Evolutionary conservation across 1,140 invertebrate species (phyloP).

Genomic region (Drosophila kanapiae): DNA sequence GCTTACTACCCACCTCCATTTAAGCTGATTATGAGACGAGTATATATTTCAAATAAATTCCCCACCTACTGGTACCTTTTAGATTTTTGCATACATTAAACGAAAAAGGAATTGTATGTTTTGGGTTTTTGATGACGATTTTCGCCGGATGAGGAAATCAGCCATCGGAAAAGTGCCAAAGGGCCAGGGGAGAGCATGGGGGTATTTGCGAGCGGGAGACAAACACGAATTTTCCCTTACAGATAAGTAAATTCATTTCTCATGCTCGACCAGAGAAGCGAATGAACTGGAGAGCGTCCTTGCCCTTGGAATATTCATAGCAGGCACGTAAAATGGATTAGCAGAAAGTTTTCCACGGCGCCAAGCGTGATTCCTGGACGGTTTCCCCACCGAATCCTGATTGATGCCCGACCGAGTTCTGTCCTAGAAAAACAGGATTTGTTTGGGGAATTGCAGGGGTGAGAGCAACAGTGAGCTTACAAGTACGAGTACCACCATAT

Average conservation of each 20-base stretch:
- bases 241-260: conserved; percentile 54
- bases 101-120: conserved; percentile 45
- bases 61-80: neutral
- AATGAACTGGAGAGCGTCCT: conserved; percentile 33
- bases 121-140: conserved; percentile 38
- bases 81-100: conserved; percentile 16
- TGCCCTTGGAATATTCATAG: conserved; percentile 45
- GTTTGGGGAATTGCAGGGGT: neutral
- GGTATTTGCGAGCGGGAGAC: neutral
- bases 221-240: conserved; percentile 21
- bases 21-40: conserved; percentile 11
- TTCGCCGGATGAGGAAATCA: conserved; percentile 43
- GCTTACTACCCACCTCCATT: neutral
- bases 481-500: conserved; percentile 18
- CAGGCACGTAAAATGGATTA: conserved; percentile 53
- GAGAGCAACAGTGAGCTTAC: neutral
- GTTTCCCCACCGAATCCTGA: conserved; percentile 32
- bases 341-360: conserved; percentile 29
- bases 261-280: conserved; percentile 39
- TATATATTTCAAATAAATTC: conserved; percentile 17
- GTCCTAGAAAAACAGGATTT: conserved; percentile 11
- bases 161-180: conserved; percentile 16
- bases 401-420: conserved; percentile 23
- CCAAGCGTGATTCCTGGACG: conserved; percentile 30
- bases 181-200: neutral